Percentiles rank a stretch among this genome's conserved stretches.
Evolutionary conservation across 35 echinoderm and acorn worm genomes (phyloP).

Genomic region (Apostichopus japonicus): DNA sequence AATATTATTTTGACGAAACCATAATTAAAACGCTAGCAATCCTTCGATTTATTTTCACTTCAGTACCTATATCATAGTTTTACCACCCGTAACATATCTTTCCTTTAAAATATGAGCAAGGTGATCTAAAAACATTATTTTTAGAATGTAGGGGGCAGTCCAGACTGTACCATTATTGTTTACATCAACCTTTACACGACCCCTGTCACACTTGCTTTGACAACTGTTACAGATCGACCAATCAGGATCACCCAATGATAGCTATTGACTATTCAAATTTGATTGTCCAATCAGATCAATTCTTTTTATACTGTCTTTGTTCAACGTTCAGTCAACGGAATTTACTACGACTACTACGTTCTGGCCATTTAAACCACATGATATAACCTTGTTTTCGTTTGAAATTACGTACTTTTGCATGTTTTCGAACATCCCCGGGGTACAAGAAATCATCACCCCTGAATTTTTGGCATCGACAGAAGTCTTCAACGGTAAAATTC

Average conservation of each 20-base stretch:
- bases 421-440: constrained; percentile 8
- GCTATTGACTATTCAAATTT: constrained; percentile 57
- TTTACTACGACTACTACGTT: constrained; percentile 78
- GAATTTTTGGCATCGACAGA: constrained; percentile 31
- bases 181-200: neutral
- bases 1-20: neutral
- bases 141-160: neutral
- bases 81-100: neutral
- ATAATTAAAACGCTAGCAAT: neutral
- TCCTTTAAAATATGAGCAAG: neutral
- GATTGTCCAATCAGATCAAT: constrained; percentile 66
- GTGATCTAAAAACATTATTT: constrained; percentile 6
- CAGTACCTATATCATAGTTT: neutral
- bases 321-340: constrained; percentile 95
- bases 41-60: neutral
- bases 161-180: constrained; percentile 42
- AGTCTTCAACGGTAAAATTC: constrained; percentile 6
- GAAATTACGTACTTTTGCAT: constrained; percentile 59
- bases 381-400: constrained; percentile 38
- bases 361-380: constrained; percentile 56
- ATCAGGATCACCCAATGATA: constrained; percentile 56
- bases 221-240: constrained; percentile 71
- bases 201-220: constrained; percentile 71
- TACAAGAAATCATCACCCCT: neutral
- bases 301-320: constrained; percentile 93